Evolutionary conservation across 2,113 vertebrate genomes (phyloP).

Genomic region (Gorsachius goisagi): DNA sequence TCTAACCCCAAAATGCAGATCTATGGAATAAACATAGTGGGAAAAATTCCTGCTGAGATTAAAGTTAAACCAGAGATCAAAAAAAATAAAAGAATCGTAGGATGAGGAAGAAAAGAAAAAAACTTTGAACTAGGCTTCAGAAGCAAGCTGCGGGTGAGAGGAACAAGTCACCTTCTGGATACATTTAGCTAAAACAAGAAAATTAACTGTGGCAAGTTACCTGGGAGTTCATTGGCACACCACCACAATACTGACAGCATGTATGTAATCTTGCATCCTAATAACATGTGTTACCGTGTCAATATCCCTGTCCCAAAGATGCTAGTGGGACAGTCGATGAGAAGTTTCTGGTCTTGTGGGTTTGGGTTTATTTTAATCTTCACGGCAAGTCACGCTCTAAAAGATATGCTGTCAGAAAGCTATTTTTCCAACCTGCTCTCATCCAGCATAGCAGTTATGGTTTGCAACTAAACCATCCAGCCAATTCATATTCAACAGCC

Average conservation of each 20-base stretch:
- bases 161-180: not conserved
- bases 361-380: slow-evolving; percentile 15
- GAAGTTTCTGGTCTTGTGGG: not conserved
- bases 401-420: not conserved
- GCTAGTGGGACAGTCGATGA: fast-evolving
- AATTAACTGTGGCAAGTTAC: not conserved
- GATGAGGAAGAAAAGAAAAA: not conserved
- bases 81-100: not conserved
- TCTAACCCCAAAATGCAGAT: not conserved
- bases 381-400: not conserved
- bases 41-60: not conserved
- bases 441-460: slow-evolving; percentile 15
- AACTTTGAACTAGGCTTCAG: not conserved
- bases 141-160: not conserved
- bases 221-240: not conserved
- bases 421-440: slow-evolving; percentile 29
- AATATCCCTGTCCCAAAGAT: not conserved
- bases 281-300: not conserved
- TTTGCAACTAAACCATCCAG: not conserved
- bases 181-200: not conserved
- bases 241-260: not conserved
- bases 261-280: not conserved
- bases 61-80: not conserved
- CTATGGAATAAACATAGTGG: not conserved
- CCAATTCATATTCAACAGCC: not conserved